Percentiles rank a stretch among this genome's conserved stretches.
Evolutionary conservation across 2,888 invertebrate species (phyloP).

Genomic region (Tridacna crocea): DNA sequence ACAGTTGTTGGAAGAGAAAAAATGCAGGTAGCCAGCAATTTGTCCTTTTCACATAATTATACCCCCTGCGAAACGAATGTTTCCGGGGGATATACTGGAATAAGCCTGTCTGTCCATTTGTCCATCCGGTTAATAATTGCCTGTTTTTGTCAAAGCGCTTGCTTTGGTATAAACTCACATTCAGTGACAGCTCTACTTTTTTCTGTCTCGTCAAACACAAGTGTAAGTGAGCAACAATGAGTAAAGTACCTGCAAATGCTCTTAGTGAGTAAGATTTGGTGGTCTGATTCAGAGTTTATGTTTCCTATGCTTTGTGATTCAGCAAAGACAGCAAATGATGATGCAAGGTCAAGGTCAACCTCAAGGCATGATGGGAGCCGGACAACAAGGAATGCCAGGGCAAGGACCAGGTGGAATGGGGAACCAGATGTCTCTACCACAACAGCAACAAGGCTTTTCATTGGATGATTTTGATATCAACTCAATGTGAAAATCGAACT

Average conservation of each 20-base stretch:
- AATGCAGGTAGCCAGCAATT: neutral
- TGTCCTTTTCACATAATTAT: neutral
- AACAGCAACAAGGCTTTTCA: constrained; percentile 51
- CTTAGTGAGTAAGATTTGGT: neutral
- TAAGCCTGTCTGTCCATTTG: too few relatives aligned
- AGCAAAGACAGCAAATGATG: constrained; percentile 62
- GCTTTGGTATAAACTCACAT: too few relatives aligned
- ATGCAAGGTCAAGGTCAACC: constrained; percentile 63
- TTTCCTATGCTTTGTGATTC: neutral
- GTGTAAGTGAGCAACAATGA: neutral
- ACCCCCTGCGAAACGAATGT: too few relatives aligned
- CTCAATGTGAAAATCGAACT: constrained; percentile 8
- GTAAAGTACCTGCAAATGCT: too few relatives aligned
- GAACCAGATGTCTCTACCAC: constrained; percentile 53
- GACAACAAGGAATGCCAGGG: constrained; percentile 61
- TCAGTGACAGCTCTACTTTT: too few relatives aligned
- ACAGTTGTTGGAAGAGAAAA: neutral
- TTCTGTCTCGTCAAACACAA: neutral
- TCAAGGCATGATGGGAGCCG: constrained; percentile 61
- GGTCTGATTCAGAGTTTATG: neutral
- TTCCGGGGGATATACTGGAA: neutral
- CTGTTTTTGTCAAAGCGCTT: too few relatives aligned
- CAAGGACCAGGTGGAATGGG: constrained; percentile 50
- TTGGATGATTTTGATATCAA: constrained; percentile 59
- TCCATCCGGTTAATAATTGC: too few relatives aligned